Percentiles rank a stretch among this genome's conserved stretches.
Evolutionary conservation across 2,113 vertebrate genomes (phyloP).

Genomic region (Neogale vison): DNA sequence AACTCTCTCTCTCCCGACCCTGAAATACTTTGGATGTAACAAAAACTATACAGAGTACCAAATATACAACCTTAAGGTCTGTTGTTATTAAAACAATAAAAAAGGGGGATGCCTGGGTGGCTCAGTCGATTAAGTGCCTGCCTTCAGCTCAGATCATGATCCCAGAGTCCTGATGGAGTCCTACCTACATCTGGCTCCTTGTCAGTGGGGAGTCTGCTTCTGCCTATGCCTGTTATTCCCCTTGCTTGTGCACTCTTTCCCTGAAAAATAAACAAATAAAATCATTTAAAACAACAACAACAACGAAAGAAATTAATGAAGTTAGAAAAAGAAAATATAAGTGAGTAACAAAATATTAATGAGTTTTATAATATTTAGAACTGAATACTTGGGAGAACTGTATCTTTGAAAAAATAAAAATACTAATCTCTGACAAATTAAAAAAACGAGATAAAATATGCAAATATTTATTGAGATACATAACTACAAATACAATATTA

Average conservation of each 20-base stretch:
- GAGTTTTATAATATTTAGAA: neutral
- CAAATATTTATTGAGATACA: neutral
- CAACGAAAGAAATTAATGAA: neutral
- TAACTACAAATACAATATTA: neutral
- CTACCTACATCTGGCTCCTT: neutral
- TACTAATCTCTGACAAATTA: neutral
- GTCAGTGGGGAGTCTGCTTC: too few relatives aligned
- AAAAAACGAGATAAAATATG: neutral
- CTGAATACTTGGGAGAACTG: neutral
- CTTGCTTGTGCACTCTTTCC: neutral
- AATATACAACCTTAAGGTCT: neutral
- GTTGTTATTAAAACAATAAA: neutral
- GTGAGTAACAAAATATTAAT: neutral
- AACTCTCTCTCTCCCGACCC: neutral
- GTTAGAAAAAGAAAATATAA: neutral
- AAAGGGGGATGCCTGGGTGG: neutral
- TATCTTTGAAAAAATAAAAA: neutral
- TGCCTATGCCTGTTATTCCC: neutral
- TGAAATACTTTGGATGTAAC: neutral
- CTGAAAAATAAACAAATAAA: neutral
- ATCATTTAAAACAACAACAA: neutral
- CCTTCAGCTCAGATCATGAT: neutral
- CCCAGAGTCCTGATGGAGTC: neutral
- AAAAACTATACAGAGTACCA: neutral
- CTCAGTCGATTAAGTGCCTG: neutral